Evolutionary conservation across 2,888 invertebrate species (phyloP), one percentile per base, ranked within the genome.

Genomic region (Troides aeacus): DNA sequence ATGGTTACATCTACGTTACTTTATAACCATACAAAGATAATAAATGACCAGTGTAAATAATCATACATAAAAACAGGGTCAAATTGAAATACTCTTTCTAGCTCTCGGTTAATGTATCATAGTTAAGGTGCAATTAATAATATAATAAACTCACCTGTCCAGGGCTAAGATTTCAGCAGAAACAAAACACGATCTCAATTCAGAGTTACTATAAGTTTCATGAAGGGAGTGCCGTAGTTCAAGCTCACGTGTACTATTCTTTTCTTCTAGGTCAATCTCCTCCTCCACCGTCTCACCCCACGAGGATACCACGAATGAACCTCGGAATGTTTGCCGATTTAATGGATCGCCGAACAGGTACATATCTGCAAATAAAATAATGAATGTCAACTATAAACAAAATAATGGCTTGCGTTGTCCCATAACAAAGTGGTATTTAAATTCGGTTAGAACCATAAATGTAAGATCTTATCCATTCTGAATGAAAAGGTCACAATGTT

Each of bases 261-360:
- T 93, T 63, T 95, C 94, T 76, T 96, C 89, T 76, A 94, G 94
- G 79, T 94, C 89, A 66, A 93, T 91, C 91, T 72, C 95, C 93
- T 86, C 95, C 94, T 58, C 94, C 76, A 96, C 88, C 73, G 94
- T 94, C 76, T 94, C 87, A 61, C 93, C 93, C 93, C 96, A 94
- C 78, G 97, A 96, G 17, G 95, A 95, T 72, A 97, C 95, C 76
- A 95, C 94, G 85, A 98, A 96, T 71, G 95, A 96, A 58, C 96
- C 97, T 73, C 97, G 94, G 89, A 97, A 98, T 70, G 97, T 94
- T 85, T 97, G 95, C 83, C 97, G 96, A 79, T 95, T 95, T 65
- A 96, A 92, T 60, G 95, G 95, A 78, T 95, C 95, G 62, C 95
- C 93, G 73, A 95, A 93, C 78, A 96, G 93, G 87, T 95, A 96